A percentile compares a stretch with the other conserved stretches of the same genome.
Evolutionary conservation across 2,888 invertebrate genomes (phyloP).

Genomic region (Leptinotarsa juncta): DNA sequence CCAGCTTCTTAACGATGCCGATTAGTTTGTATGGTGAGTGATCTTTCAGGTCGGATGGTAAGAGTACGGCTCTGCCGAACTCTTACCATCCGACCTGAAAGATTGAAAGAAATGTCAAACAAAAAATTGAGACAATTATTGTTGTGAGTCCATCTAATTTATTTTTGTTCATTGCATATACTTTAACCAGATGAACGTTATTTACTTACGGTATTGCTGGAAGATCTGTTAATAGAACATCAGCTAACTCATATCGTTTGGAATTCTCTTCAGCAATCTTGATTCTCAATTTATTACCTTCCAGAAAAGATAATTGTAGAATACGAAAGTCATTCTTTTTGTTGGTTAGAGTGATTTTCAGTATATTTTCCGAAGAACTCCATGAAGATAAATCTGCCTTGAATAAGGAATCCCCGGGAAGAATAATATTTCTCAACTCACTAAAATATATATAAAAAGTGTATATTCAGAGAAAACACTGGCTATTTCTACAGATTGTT

Average conservation of each 20-base stretch:
- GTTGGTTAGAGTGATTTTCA: slow-evolving; percentile 33
- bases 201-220: slow-evolving; percentile 34
- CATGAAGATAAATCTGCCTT: not conserved
- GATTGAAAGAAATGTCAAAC: no score
- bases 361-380: slow-evolving; percentile 17
- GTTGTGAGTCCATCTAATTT: no score
- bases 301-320: slow-evolving; percentile 33
- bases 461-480: not conserved
- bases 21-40: no score
- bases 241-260: slow-evolving; percentile 40
- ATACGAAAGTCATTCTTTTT: slow-evolving; percentile 24
- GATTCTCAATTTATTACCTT: slow-evolving; percentile 27
- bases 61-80: no score
- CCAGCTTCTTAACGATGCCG: no score
- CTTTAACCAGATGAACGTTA: not conserved
- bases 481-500: not conserved
- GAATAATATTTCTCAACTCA: not conserved
- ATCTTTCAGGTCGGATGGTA: no score
- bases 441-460: not conserved
- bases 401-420: slow-evolving; percentile 7
- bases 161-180: no score
- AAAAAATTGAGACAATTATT: no score
- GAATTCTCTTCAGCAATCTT: slow-evolving; percentile 33
- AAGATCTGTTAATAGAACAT: slow-evolving; percentile 41
- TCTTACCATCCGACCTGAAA: no score